phyloP scores from a whole-genome alignment of 1,140 invertebrate species.

The Meloidogyne hapla region DNA sequence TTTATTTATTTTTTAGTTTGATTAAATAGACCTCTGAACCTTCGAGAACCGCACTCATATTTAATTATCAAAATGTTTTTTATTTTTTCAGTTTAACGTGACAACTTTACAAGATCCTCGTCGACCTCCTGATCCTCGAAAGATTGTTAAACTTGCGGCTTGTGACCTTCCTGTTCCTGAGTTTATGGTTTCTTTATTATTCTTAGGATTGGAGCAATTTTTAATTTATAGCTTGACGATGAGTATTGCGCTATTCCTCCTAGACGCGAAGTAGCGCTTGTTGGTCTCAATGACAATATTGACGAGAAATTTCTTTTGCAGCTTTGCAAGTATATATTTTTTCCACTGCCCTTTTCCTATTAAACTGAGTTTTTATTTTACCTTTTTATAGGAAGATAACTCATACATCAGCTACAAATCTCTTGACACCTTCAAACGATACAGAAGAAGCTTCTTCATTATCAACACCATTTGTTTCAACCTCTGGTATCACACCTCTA shows the following conservation, averaged over 20 bases:
- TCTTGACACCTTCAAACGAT: not conserved
- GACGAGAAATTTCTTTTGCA: slow-evolving; percentile 32
- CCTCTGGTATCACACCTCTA: not conserved
- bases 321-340: slow-evolving; percentile 28
- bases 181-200: slow-evolving; percentile 11
- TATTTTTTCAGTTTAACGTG: slow-evolving; percentile 27
- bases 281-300: slow-evolving; percentile 34
- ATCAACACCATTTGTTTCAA: not conserved
- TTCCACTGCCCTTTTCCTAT: too few relatives aligned
- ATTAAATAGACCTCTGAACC: too few relatives aligned
- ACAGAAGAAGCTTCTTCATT: not conserved
- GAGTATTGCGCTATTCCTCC: slow-evolving; percentile 27
- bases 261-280: slow-evolving; percentile 20
- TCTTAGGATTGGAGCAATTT: not conserved
- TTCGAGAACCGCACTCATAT: too few relatives aligned
- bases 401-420: not conserved
- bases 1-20: not conserved
- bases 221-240: slow-evolving; percentile 30
- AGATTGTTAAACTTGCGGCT: not conserved
- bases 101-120: slow-evolving; percentile 12
- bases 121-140: slow-evolving; percentile 19
- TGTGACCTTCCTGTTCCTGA: slow-evolving; percentile 23
- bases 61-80: not conserved
- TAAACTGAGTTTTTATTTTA: not conserved
- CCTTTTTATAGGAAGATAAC: slow-evolving; percentile 5